Base-by-base conservation (phyloP, 1,140 invertebrate genomes). In the Leptoteleia sp. region DNA sequence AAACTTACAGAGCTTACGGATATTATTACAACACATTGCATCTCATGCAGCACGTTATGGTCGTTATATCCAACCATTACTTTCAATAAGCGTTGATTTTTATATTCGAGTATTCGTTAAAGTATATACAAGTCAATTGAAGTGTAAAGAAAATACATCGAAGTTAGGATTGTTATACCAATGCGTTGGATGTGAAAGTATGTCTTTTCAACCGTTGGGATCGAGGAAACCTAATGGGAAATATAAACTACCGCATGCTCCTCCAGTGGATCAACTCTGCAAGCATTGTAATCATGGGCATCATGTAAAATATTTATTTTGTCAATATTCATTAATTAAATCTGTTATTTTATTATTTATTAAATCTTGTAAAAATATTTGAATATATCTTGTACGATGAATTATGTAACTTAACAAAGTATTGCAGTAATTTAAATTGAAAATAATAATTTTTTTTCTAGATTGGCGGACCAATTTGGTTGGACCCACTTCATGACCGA, bases 31-130 rank as follows among this genome's bases (percentile, higher is more conserved):
- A 83, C 93, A 93, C 75, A 95, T 99, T 76, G 96, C 99, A 79
- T 91, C 93, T 0, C 95, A 97, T 84, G 98, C 98, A 0, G 97
- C 95, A 84, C 91, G 96, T 29, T 98, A 99, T 88, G 95, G 96
- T 12, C 92, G 96, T 38, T 98, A 98, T 83, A 99, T 99, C 78
- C 92, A 93, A 48, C 99, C 99, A 0, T 78, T 99, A 3, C 81
- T 99, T 0, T 97, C 95, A 15, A 85, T 99, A 43, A 98, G 97
- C 59, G 96, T 95, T 2, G 99, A 99, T 89, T 99, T 99, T 90
- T 99, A 99, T 87, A 93, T 99, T 16, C 90, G 99, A 75, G 93
- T 99, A 4, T 99, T 99, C 91, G 96, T 99, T 0, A 92, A 93
- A 82, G 89, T 99, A 1, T 93, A 92, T 50, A 92, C 93, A 0